Conservation (phyloP, 2,888 invertebrate species). For the Seira sanloemensis region DNA sequence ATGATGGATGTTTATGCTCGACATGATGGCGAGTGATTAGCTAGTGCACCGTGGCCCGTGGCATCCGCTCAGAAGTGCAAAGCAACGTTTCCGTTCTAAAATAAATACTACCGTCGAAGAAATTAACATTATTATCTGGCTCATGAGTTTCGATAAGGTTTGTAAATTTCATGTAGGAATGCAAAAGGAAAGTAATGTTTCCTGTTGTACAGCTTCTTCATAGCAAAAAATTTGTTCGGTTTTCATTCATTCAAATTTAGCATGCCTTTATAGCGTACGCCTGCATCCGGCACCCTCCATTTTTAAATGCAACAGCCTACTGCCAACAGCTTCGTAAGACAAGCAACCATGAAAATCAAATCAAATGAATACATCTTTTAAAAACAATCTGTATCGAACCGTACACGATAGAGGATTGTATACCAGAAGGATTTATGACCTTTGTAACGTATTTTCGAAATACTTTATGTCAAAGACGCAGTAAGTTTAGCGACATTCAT, state of each 20-base stretch:
- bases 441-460: no score
- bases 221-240: neutral
- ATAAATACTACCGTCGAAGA: neutral
- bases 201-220: neutral
- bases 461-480: no score
- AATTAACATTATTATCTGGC: neutral
- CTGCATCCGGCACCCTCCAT: neutral
- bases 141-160: neutral
- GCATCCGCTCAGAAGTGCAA: slow-evolving; percentile 15
- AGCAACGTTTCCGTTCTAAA: neutral
- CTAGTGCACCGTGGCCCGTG: slow-evolving; percentile 1
- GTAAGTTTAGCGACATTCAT: no score
- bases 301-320: neutral
- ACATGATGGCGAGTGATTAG: neutral
- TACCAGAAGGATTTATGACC: no score
- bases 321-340: no score
- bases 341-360: no score
- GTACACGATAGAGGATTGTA: no score
- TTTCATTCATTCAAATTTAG: slow-evolving; percentile 5
- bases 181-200: slow-evolving; percentile 12
- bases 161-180: neutral
- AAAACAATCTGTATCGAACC: no score
- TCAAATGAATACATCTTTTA: no score
- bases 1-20: neutral
- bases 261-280: neutral